phyloP scores from a whole-genome alignment of 2,113 vertebrate species.

The Laticauda laticaudata region DNA sequence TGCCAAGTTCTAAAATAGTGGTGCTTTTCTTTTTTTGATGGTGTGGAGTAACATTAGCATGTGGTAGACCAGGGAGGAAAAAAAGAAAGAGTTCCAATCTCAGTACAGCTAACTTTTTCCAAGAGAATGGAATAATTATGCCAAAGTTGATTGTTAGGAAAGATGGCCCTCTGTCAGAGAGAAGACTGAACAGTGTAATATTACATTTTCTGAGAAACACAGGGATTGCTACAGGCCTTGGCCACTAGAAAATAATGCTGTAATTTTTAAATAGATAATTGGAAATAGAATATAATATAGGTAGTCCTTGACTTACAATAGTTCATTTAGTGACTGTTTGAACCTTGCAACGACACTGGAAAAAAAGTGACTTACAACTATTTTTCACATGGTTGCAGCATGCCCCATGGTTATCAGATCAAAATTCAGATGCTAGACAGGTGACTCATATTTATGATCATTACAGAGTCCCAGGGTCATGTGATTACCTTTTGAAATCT shows the following conservation, averaged over 20 bases:
- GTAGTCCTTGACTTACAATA: background rate
- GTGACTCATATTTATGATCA: background rate
- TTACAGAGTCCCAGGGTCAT: background rate
- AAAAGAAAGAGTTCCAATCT: constrained; percentile 40
- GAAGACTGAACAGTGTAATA: background rate
- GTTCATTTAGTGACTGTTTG: background rate
- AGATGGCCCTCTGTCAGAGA: background rate
- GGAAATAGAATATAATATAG: background rate
- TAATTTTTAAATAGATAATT: background rate
- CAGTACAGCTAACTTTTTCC: background rate
- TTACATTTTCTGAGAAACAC: background rate
- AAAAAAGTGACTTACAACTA: background rate
- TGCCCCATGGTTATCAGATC: background rate
- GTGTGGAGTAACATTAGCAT: constrained; percentile 40
- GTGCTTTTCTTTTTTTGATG: constrained; percentile 37
- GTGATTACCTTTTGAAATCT: background rate
- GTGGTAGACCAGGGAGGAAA: constrained; percentile 39
- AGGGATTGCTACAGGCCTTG: background rate
- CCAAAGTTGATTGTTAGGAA: constrained; percentile 7
- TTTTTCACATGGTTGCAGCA: background rate
- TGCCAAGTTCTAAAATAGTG: constrained; percentile 50
- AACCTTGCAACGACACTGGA: background rate
- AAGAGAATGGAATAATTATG: background rate
- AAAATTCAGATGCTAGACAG: background rate
- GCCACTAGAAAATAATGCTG: background rate